Conservation (phyloP, 2,888 invertebrate genomes). For the Heliconius ismenius region DNA sequence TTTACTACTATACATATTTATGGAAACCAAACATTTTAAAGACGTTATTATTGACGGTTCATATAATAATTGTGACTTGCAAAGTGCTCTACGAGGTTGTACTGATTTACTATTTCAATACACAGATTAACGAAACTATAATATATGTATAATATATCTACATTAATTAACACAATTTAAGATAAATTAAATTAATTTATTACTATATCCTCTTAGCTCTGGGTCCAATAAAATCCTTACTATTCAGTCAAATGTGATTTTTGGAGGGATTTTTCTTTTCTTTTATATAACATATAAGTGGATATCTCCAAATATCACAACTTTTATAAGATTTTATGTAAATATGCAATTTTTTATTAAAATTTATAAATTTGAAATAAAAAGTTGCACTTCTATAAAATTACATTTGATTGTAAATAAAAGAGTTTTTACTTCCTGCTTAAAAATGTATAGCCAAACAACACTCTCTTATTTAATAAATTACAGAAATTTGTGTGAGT, state of each 20-base stretch:
- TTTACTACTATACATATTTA: too few relatives aligned
- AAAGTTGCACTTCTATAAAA: slow-evolving; percentile 25
- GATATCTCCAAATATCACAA: neutral
- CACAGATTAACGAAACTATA: neutral
- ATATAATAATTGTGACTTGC: too few relatives aligned
- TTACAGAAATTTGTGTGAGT: neutral
- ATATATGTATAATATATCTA: neutral
- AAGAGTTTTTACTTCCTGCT: slow-evolving; percentile 40
- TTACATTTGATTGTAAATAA: neutral
- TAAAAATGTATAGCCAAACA: neutral
- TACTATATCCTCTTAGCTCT: slow-evolving; percentile 1
- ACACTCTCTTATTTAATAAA: neutral
- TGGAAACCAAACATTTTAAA: too few relatives aligned
- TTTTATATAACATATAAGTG: neutral
- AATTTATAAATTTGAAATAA: neutral
- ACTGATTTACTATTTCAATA: too few relatives aligned
- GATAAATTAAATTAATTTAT: neutral
- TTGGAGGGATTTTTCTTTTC: neutral
- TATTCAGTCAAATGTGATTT: neutral
- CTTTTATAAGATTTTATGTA: neutral
- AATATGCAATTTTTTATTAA: neutral
- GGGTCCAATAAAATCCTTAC: neutral
- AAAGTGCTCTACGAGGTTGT: too few relatives aligned
- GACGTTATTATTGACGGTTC: too few relatives aligned
- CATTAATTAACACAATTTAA: too few relatives aligned